phyloP scores from a whole-genome alignment of 2,888 invertebrate species.

The Ceraclea dissimilis region DNA sequence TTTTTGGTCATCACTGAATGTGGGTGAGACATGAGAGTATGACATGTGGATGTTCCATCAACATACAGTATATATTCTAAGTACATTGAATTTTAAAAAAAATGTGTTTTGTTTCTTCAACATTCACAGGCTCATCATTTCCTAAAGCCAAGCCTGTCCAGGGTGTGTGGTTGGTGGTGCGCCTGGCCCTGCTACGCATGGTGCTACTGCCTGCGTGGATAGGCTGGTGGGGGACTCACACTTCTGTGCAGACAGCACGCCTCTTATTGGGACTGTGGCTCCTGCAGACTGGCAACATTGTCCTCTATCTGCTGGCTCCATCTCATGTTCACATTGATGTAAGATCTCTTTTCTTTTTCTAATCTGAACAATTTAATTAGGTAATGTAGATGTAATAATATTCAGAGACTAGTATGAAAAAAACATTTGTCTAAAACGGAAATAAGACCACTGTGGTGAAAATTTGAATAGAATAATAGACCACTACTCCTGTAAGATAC shows the following conservation, averaged over 20 bases:
- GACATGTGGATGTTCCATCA: too few species aligned
- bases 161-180: slow-evolving; percentile 76
- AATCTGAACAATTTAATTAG: too few species aligned
- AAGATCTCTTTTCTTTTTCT: too few species aligned
- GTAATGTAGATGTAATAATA: not conserved
- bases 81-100: too few species aligned
- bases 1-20: too few species aligned
- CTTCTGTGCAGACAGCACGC: slow-evolving; percentile 66
- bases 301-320: slow-evolving; percentile 46
- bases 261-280: slow-evolving; percentile 72
- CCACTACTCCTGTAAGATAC: too few species aligned
- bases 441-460: not conserved
- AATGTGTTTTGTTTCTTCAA: slow-evolving; percentile 18
- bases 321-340: slow-evolving; percentile 46
- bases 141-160: slow-evolving; percentile 94
- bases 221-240: slow-evolving; percentile 89
- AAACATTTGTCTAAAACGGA: too few species aligned
- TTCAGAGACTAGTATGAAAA: not conserved
- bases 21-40: too few species aligned
- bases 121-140: slow-evolving; percentile 81
- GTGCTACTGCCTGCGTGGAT: slow-evolving; percentile 77
- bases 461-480: too few species aligned
- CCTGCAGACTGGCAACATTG: slow-evolving; percentile 60
- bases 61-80: too few species aligned
- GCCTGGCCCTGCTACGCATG: slow-evolving; percentile 73